Conservation (phyloP, 2,888 invertebrate genomes). For the Drosophila stalkeri region DNA sequence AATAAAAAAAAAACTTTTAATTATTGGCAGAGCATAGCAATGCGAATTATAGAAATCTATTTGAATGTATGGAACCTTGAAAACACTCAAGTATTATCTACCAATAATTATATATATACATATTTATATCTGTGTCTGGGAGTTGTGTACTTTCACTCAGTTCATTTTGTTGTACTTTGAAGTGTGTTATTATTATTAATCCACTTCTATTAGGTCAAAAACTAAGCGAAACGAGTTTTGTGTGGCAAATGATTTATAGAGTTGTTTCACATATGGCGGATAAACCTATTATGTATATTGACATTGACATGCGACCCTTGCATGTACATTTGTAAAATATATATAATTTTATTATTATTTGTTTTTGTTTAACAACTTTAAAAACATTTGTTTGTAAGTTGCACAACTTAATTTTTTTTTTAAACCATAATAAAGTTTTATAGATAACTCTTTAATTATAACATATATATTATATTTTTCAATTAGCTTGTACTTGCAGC, state of each 20-base stretch:
- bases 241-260: background rate
- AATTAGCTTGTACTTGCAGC: background rate
- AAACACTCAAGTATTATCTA: constrained; percentile 9
- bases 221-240: constrained; percentile 27
- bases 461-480: background rate
- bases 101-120: background rate
- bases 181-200: constrained; percentile 16
- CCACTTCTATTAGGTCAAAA: constrained; percentile 11
- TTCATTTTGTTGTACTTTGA: constrained; percentile 19
- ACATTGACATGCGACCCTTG: background rate
- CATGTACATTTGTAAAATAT: background rate
- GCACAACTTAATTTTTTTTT: constrained; percentile 48
- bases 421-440: constrained; percentile 8
- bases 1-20: background rate
- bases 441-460: constrained; percentile 6
- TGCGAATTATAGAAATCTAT: constrained; percentile 5
- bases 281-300: background rate
- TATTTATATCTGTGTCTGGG: background rate
- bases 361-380: constrained; percentile 12
- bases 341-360: background rate
- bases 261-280: background rate
- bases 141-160: constrained; percentile 26
- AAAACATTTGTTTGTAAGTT: constrained; percentile 35
- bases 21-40: background rate
- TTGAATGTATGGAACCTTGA: constrained; percentile 11